Conservation (phyloP, 2,888 invertebrate genomes). For the Drosophila differens region DNA sequence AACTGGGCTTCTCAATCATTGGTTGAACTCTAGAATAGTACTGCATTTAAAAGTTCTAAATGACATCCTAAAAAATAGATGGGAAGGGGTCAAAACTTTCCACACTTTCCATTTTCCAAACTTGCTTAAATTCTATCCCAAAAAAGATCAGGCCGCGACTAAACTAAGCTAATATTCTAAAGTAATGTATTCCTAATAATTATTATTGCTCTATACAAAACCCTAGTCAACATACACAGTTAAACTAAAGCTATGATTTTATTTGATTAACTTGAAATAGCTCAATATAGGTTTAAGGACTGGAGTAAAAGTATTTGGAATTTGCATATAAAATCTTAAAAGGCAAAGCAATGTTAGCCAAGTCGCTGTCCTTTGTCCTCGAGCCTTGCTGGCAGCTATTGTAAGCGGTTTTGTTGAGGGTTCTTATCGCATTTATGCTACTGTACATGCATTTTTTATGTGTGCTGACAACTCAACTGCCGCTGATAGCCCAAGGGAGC, state of each 20-base stretch:
- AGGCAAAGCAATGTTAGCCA: constrained; percentile 9
- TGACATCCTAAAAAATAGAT: background rate
- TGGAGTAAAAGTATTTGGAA: background rate
- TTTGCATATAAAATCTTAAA: constrained; percentile 20
- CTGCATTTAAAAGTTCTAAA: too few relatives aligned
- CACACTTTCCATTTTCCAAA: too few relatives aligned
- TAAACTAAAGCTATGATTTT: background rate
- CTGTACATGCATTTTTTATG: constrained; percentile 76
- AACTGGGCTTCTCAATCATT: too few relatives aligned
- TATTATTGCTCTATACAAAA: background rate
- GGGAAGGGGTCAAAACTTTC: too few relatives aligned
- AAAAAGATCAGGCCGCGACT: too few relatives aligned
- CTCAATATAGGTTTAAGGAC: constrained; percentile 1
- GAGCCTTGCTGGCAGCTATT: constrained; percentile 21
- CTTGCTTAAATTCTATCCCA: background rate
- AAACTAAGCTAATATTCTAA: background rate
- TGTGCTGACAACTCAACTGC: constrained; percentile 70
- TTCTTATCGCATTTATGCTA: constrained; percentile 73
- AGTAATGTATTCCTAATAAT: background rate
- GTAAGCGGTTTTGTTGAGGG: constrained; percentile 43
- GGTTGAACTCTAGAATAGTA: too few relatives aligned
- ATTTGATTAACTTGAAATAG: background rate
- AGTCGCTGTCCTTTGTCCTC: constrained; percentile 9
- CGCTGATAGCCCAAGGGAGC: constrained; percentile 56
- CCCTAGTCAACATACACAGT: background rate